phyloP scores from a whole-genome alignment of 1,140 invertebrate species.

The Lethrus apterus region DNA sequence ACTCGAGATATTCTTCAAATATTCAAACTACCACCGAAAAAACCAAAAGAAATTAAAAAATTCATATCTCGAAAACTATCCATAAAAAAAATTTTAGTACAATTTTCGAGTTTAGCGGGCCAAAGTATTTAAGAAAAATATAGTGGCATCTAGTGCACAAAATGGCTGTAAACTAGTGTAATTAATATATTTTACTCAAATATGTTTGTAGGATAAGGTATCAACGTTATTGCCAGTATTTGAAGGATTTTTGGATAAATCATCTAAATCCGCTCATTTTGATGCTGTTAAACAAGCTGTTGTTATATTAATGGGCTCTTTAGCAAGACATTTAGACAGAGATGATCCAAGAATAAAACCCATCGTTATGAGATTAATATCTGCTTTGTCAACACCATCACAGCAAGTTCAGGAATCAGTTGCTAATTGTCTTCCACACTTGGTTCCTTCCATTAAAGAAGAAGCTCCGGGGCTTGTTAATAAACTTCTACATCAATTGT shows the following conservation, averaged over 20 bases:
- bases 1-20: too few species aligned
- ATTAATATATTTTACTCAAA: conserved; percentile 1
- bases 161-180: too few species aligned
- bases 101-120: too few species aligned
- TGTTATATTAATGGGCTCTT: conserved; percentile 92
- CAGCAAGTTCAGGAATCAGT: conserved; percentile 97
- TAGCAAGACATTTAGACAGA: conserved; percentile 90
- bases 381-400: conserved; percentile 90
- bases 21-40: too few species aligned
- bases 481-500: conserved; percentile 77
- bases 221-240: conserved; percentile 77
- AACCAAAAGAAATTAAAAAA: too few species aligned
- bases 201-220: conserved; percentile 48
- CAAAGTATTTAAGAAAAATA: too few species aligned
- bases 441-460: conserved; percentile 86
- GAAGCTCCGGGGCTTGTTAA: conserved; percentile 83
- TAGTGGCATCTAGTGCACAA: too few species aligned
- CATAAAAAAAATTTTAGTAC: too few species aligned
- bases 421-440: conserved; percentile 88
- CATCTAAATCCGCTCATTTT: conserved; percentile 81
- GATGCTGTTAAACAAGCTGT: conserved; percentile 93
- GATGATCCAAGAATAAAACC: conserved; percentile 82
- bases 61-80: too few species aligned
- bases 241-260: conserved; percentile 83
- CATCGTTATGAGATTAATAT: conserved; percentile 84